These are phyloP conservation scores for Lepidonotus clava DNA, from an alignment of 2,888 invertebrate genomes.

Conservation along the genomic window DNA sequence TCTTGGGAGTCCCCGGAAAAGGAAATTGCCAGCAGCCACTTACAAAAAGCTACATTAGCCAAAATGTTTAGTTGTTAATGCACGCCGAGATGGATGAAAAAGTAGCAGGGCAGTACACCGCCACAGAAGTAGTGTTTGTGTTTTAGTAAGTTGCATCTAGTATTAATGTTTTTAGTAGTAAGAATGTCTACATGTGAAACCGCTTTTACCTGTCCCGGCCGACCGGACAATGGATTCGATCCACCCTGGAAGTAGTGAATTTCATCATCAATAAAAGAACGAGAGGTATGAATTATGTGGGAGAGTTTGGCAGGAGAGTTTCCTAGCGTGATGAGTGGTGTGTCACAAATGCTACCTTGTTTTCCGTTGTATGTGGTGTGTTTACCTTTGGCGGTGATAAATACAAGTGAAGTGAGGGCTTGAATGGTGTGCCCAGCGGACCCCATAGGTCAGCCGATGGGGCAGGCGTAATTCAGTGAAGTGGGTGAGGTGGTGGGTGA, in stretches of 20 bases:
- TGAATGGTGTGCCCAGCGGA: neutral
- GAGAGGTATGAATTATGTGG: conserved; percentile 10
- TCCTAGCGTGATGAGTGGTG: conserved; percentile 44
- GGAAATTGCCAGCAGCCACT: too few relatives aligned
- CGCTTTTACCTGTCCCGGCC: conserved; percentile 42
- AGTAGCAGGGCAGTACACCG: too few relatives aligned
- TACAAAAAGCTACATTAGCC: too few relatives aligned
- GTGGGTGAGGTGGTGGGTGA: neutral
- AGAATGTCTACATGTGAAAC: conserved; percentile 45
- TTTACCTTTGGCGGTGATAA: neutral
- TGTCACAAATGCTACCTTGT: too few relatives aligned
- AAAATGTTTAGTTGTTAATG: too few relatives aligned
- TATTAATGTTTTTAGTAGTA: conserved; percentile 14
- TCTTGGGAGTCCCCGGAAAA: too few relatives aligned
- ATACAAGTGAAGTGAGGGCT: neutral
- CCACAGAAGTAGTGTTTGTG: too few relatives aligned
- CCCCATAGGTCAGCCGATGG: neutral
- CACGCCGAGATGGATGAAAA: too few relatives aligned
- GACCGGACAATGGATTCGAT: conserved; percentile 39
- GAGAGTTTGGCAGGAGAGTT: too few relatives aligned
- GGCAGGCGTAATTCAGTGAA: neutral
- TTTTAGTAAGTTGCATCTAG: conserved; percentile 10
- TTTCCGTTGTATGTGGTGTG: neutral
- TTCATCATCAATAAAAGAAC: conserved; percentile 35
- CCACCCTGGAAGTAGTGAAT: conserved; percentile 48